Evolutionary conservation across 2,113 vertebrate genomes (phyloP).

Genomic region (Nycticorax nycticorax): DNA sequence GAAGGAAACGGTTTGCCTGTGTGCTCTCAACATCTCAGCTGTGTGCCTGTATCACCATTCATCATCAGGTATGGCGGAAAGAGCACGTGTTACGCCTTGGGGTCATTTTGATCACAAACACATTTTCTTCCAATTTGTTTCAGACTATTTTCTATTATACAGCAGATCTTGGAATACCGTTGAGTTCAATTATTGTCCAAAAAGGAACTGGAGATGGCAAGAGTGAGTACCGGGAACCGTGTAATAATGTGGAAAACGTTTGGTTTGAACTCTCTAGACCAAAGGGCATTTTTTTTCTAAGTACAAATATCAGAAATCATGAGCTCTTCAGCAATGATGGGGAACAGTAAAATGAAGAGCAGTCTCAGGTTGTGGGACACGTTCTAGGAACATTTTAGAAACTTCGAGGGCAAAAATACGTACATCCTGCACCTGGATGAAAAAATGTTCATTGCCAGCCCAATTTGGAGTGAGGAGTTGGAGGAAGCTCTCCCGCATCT

Average conservation of each 20-base stretch:
- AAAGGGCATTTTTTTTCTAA: background rate
- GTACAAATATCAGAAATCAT: background rate
- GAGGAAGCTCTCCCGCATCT: background rate
- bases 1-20: background rate
- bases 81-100: background rate
- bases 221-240: background rate
- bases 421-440: background rate
- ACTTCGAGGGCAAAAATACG: background rate
- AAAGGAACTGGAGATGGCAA: background rate
- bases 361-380: background rate
- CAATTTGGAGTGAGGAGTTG: background rate
- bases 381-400: background rate
- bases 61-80: background rate
- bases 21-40: background rate
- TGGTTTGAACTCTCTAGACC: background rate
- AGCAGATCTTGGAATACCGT: background rate
- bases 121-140: conserved; percentile 2
- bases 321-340: background rate
- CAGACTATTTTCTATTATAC: background rate
- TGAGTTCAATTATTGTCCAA: background rate
- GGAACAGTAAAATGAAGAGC: background rate
- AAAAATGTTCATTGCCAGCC: background rate
- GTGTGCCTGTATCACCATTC: background rate
- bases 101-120: background rate
- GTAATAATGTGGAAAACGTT: background rate